A percentile compares a stretch with the other conserved stretches of the same genome.
These are phyloP conservation scores for Colaptes auratus DNA, from an alignment of 2,113 vertebrate genomes.

Conservation along the genomic window DNA sequence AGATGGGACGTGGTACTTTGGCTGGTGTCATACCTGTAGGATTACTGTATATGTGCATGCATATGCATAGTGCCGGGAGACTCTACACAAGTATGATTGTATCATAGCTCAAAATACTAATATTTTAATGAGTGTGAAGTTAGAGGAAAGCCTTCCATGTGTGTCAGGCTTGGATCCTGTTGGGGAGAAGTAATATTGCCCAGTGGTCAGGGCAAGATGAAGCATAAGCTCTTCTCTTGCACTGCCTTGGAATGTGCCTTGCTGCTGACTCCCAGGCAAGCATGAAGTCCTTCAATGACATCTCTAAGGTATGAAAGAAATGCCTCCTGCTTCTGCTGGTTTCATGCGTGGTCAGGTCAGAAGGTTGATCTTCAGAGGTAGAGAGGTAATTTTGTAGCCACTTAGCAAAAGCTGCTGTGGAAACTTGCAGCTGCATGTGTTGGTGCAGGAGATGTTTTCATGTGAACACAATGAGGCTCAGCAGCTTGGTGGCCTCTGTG, in stretches of 20 bases:
- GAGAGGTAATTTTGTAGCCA: neutral
- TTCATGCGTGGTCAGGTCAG: neutral
- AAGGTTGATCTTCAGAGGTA: neutral
- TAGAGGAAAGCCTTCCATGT: neutral
- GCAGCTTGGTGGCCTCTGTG: neutral
- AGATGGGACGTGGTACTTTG: rapidly evolving
- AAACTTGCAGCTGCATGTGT: neutral
- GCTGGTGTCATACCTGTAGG: too few species aligned
- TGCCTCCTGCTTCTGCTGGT: neutral
- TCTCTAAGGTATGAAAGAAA: neutral
- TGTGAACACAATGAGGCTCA: neutral
- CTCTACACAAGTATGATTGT: neutral
- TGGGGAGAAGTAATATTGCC: neutral
- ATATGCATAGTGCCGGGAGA: neutral
- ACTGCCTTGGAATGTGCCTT: rapidly evolving
- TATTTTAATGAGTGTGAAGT: neutral
- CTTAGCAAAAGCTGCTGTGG: neutral
- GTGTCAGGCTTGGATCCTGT: neutral
- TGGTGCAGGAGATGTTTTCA: neutral
- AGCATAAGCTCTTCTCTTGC: neutral
- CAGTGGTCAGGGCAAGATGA: neutral
- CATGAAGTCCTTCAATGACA: rapidly evolving
- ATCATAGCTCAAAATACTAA: neutral
- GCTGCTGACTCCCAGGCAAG: rapidly evolving
- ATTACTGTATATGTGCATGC: too few species aligned